Evolutionary conservation across 1,140 invertebrate species (phyloP).

Genomic region (Drosophila rufa): DNA sequence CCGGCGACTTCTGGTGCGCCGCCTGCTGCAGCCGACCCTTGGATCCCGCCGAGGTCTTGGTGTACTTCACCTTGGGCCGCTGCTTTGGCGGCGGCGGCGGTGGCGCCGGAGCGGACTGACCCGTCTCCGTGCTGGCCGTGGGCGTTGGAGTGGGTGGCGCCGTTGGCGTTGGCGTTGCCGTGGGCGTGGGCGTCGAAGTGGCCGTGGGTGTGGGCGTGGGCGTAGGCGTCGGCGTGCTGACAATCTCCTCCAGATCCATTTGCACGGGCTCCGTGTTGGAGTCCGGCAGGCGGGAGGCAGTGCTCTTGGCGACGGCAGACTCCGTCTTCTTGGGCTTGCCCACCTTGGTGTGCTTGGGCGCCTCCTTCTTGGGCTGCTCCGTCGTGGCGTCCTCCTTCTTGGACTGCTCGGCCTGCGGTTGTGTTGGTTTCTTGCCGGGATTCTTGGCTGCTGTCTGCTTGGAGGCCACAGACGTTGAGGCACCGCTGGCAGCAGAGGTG

Average conservation of each 20-base stretch:
- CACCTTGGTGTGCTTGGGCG: slow-evolving; percentile 7
- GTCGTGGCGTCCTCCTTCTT: slow-evolving; percentile 7
- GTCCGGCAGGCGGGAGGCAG: slow-evolving; percentile 34
- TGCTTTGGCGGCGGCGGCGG: slow-evolving; percentile 40
- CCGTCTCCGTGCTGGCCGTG: slow-evolving; percentile 5
- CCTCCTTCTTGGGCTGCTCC: slow-evolving; percentile 26
- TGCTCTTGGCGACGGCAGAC: neutral
- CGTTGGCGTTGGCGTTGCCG: slow-evolving; percentile 14
- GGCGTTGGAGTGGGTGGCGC: slow-evolving; percentile 29
- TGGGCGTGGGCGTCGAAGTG: slow-evolving; percentile 5
- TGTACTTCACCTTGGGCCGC: slow-evolving; percentile 71
- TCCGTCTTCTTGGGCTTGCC: slow-evolving; percentile 32
- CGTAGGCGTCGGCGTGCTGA: slow-evolving; percentile 25
- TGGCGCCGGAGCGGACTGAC: neutral
- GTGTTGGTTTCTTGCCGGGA: slow-evolving; percentile 17
- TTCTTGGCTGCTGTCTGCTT: slow-evolving; percentile 23
- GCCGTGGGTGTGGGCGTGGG: slow-evolving; percentile 9
- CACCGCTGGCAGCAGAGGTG: neutral
- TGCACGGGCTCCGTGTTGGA: slow-evolving; percentile 78
- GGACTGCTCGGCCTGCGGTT: slow-evolving; percentile 6
- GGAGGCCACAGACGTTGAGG: neutral
- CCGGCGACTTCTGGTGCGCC: slow-evolving; percentile 18
- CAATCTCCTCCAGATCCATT: slow-evolving; percentile 80
- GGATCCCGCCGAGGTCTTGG: slow-evolving; percentile 59
- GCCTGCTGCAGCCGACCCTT: slow-evolving; percentile 58